Evolutionary conservation across 2,113 vertebrate genomes (phyloP).

Genomic region (Sclerurus mexicanus): DNA sequence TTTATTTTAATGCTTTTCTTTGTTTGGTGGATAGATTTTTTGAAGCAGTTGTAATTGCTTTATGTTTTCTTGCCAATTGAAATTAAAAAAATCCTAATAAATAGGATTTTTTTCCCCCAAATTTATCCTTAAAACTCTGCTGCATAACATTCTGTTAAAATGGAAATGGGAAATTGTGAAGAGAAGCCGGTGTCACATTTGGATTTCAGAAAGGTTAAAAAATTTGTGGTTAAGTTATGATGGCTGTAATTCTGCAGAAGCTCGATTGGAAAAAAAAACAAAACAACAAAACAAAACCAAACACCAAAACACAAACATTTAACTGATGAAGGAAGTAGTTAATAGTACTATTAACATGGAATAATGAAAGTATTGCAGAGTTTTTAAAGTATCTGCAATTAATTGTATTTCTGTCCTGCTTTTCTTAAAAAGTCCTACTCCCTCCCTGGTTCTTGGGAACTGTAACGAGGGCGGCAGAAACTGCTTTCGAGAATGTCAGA

Average conservation of each 20-base stretch:
- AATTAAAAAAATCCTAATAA: conserved; percentile 36
- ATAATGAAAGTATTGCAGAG: background rate
- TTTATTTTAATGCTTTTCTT: conserved; percentile 51
- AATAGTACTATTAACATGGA: background rate
- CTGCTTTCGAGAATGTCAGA: background rate
- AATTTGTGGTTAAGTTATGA: background rate
- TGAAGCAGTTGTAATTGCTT: conserved; percentile 15
- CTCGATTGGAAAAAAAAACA: background rate
- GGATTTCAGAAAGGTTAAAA: background rate
- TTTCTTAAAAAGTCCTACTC: background rate
- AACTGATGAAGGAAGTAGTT: background rate
- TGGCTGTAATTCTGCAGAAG: background rate
- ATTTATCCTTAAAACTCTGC: background rate
- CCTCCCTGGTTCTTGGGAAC: background rate
- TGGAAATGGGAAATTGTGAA: background rate
- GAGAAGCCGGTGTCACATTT: background rate
- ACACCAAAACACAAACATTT: background rate
- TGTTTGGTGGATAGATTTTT: conserved; percentile 18
- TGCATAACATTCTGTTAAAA: background rate
- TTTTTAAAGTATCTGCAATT: background rate
- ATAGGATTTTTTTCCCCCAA: background rate
- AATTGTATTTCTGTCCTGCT: background rate
- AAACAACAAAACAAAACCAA: background rate
- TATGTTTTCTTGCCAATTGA: conserved; percentile 25
- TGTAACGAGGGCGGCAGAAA: background rate